These are phyloP conservation scores for Ochropleura leucogaster DNA, from an alignment of 2,888 invertebrate genomes.

Conservation along the genomic window DNA sequence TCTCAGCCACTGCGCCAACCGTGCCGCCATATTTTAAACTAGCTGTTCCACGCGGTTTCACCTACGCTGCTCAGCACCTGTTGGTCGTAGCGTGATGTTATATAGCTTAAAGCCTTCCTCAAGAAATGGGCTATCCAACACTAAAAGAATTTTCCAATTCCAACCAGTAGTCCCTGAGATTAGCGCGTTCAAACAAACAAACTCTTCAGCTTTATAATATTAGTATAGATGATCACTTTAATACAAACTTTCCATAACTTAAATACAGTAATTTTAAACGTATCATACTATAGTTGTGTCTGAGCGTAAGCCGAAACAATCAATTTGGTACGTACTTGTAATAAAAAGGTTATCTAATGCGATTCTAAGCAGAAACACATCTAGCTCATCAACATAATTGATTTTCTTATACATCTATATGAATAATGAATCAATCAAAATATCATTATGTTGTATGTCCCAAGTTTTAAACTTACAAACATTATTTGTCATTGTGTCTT, in stretches of 20 bases:
- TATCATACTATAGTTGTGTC: constrained; percentile 18
- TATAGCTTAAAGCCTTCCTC: no score
- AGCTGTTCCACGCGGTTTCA: no score
- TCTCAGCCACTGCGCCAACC: no score
- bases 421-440: constrained; percentile 84
- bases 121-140: no score
- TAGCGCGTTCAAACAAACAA: no score
- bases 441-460: constrained; percentile 73
- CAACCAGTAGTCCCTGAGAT: no score
- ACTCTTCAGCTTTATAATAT: no score
- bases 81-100: no score
- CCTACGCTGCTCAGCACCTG: no score
- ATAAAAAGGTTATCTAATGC: constrained; percentile 45
- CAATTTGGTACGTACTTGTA: constrained; percentile 33
- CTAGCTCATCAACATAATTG: constrained; percentile 79
- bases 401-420: constrained; percentile 80
- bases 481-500: no score
- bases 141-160: no score
- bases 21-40: no score
- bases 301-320: constrained; percentile 20
- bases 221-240: background rate
- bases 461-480: constrained; percentile 63
- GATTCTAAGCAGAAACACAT: constrained; percentile 64
- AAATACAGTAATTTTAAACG: constrained; percentile 20
- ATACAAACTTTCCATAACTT: constrained; percentile 5